Conservation (phyloP, 1,140 invertebrate genomes). For the Tribolium castaneum region DNA sequence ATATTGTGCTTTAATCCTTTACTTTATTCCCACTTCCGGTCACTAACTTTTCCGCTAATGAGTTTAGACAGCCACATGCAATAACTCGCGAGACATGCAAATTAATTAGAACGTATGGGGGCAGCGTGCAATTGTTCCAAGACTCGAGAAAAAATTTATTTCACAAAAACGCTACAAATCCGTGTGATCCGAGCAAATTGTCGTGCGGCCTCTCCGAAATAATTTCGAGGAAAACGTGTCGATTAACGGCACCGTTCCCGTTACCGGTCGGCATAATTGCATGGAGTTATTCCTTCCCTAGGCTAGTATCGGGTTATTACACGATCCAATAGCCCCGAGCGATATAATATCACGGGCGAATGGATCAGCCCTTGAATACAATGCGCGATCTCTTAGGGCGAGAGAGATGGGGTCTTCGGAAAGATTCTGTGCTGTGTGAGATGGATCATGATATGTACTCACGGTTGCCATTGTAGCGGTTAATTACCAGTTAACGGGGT, state of each 20-base stretch:
- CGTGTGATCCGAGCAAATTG: not conserved
- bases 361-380: conserved; percentile 50
- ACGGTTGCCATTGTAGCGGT: conserved; percentile 55
- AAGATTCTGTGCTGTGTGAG: conserved; percentile 37
- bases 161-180: conserved; percentile 2
- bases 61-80: conserved; percentile 21
- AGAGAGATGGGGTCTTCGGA: conserved; percentile 31
- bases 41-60: conserved; percentile 21
- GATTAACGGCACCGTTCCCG: too few relatives aligned
- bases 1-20: conserved; percentile 2
- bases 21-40: conserved; percentile 19
- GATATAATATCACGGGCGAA: conserved; percentile 58
- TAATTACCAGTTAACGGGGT: conserved; percentile 55
- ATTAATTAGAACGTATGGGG: conserved; percentile 2
- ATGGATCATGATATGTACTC: conserved; percentile 57
- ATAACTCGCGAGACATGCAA: conserved; percentile 9
- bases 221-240: not conserved
- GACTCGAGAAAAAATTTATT: not conserved
- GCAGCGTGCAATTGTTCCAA: not conserved
- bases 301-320: conserved; percentile 54
- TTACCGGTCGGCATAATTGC: conserved; percentile 16
- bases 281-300: conserved; percentile 30
- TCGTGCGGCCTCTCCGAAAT: not conserved
- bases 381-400: conserved; percentile 44
- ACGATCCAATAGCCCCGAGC: conserved; percentile 56